These are phyloP conservation scores for Clitarchus hookeri DNA, from an alignment of 2,888 invertebrate genomes.

Conservation along the genomic window DNA sequence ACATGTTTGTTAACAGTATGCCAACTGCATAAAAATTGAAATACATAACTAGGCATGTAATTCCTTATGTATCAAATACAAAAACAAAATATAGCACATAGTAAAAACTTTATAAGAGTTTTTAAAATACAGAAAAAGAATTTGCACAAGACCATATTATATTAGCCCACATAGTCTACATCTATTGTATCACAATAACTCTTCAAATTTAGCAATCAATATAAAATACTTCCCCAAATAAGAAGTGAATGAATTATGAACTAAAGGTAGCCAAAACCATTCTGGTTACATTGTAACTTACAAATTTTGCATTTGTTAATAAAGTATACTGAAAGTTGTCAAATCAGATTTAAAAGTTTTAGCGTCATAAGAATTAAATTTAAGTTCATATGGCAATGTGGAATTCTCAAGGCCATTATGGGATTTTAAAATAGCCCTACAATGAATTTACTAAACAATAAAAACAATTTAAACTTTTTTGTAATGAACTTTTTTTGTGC, in stretches of 20 bases:
- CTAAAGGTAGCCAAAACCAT: background rate
- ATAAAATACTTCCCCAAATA: background rate
- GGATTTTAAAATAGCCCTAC: no score
- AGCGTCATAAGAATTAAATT: background rate
- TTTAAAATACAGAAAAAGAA: no score
- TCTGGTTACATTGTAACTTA: background rate
- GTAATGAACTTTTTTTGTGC: no score
- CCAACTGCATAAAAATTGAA: background rate
- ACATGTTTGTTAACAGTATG: background rate
- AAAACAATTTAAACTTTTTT: no score
- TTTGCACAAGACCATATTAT: no score
- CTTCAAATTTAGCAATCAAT: background rate
- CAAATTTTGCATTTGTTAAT: background rate
- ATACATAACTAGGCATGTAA: background rate
- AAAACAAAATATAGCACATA: no score
- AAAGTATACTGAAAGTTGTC: no score
- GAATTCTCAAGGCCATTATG: no score
- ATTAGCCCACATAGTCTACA: no score
- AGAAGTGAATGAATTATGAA: background rate
- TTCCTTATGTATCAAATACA: background rate
- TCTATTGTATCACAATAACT: background rate
- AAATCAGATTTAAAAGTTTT: background rate
- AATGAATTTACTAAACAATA: no score
- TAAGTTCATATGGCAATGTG: no score
- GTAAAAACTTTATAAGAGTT: no score